Conservation (phyloP, 2,113 vertebrate species). For the Erinaceus europaeus region DNA sequence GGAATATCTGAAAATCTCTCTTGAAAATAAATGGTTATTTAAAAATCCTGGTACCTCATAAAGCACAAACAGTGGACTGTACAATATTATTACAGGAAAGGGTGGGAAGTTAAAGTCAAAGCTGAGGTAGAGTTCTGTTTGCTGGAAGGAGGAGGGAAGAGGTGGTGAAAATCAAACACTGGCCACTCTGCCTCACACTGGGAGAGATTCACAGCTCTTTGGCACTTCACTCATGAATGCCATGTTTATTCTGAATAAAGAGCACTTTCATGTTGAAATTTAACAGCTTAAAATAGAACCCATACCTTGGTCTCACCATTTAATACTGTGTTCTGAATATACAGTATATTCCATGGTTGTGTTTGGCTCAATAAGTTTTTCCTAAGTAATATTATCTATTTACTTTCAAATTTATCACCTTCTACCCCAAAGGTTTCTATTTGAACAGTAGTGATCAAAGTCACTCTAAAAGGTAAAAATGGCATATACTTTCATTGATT, state of each 20-base stretch:
- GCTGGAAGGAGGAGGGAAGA: slow-evolving; percentile 62
- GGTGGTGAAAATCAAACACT: slow-evolving; percentile 64
- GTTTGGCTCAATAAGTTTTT: slow-evolving; percentile 38
- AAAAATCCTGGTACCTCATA: slow-evolving; percentile 70
- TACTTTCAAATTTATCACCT: slow-evolving; percentile 57
- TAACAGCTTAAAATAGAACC: slow-evolving; percentile 75
- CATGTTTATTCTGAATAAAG: slow-evolving; percentile 71
- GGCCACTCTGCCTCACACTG: slow-evolving; percentile 65
- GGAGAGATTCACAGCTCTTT: slow-evolving; percentile 44
- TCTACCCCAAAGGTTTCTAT: slow-evolving; percentile 28
- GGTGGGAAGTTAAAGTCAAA: slow-evolving; percentile 73
- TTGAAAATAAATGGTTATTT: slow-evolving; percentile 67
- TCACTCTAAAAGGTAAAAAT: slow-evolving; percentile 40
- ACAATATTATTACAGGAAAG: slow-evolving; percentile 83
- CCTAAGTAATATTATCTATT: slow-evolving; percentile 62
- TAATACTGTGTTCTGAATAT: slow-evolving; percentile 43
- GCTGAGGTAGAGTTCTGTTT: slow-evolving; percentile 65
- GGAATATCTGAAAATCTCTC: slow-evolving; percentile 68
- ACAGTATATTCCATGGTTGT: not conserved
- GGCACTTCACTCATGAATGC: slow-evolving; percentile 73
- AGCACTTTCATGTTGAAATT: slow-evolving; percentile 73
- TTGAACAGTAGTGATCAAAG: slow-evolving; percentile 37
- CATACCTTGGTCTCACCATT: slow-evolving; percentile 49
- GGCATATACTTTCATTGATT: slow-evolving; percentile 28
- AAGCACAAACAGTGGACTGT: slow-evolving; percentile 65